Percentiles rank a stretch among this genome's conserved stretches.
Evolutionary conservation across 2,888 invertebrate genomes (phyloP).

Genomic region (Myopa testacea): DNA sequence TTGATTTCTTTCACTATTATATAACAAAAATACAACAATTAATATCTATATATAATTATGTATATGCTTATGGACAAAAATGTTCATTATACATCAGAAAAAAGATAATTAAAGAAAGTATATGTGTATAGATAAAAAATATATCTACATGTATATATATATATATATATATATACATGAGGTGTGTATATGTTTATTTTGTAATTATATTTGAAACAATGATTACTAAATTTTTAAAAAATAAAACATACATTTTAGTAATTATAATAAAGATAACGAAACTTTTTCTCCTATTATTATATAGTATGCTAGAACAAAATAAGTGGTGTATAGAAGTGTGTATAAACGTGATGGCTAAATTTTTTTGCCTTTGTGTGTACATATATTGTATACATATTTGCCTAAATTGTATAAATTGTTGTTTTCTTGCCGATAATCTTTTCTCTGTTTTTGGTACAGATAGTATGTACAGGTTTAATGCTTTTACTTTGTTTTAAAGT

Average conservation of each 20-base stretch:
- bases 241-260: background rate
- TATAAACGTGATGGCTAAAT: too few relatives aligned
- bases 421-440: too few relatives aligned
- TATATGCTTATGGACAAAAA: constrained; percentile 42
- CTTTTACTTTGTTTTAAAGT: background rate
- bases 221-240: background rate
- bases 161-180: constrained; percentile 33
- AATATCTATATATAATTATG: constrained; percentile 46
- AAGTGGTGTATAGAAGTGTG: too few relatives aligned
- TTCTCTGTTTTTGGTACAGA: background rate
- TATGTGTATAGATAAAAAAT: constrained; percentile 4
- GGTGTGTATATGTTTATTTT: constrained; percentile 24
- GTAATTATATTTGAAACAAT: background rate
- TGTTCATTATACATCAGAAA: constrained; percentile 32
- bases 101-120: constrained; percentile 23
- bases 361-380: too few relatives aligned
- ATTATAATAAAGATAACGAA: background rate
- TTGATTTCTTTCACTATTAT: constrained; percentile 46
- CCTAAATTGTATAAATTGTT: too few relatives aligned
- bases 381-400: too few relatives aligned
- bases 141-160: constrained; percentile 30
- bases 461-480: constrained; percentile 1
- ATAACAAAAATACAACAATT: constrained; percentile 57
- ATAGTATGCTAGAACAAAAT: too few relatives aligned
- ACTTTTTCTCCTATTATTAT: background rate